Conservation (phyloP, 1,140 invertebrate genomes). For the Bradysia coprophila region DNA sequence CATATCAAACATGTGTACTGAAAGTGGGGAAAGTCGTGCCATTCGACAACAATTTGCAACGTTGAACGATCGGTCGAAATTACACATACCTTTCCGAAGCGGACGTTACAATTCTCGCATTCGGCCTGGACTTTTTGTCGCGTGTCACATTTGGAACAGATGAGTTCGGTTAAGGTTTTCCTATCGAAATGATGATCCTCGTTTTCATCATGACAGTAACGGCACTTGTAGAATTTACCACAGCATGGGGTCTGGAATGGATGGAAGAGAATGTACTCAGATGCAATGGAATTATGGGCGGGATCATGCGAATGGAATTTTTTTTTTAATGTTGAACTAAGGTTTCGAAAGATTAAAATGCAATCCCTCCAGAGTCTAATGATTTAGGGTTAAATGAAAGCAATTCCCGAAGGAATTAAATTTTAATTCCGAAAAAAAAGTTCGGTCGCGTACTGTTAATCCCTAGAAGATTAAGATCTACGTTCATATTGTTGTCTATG, state of each 20-base stretch:
- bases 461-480: too few relatives aligned
- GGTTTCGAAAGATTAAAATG: too few relatives aligned
- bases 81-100: conserved; percentile 44
- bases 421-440: too few relatives aligned
- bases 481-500: too few relatives aligned
- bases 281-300: not conserved
- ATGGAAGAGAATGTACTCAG: conserved; percentile 4
- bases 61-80: not conserved
- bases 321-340: too few relatives aligned
- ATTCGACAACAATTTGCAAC: too few relatives aligned
- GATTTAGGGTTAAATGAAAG: too few relatives aligned
- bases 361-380: too few relatives aligned
- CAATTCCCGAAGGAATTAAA: too few relatives aligned
- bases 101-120: conserved; percentile 51
- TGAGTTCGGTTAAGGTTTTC: conserved; percentile 59
- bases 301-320: too few relatives aligned
- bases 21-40: conserved; percentile 10
- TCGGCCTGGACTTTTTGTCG: conserved; percentile 58
- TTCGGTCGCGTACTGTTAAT: too few relatives aligned
- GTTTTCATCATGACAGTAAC: conserved; percentile 76
- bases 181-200: conserved; percentile 66
- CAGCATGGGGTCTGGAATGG: conserved; percentile 67
- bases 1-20: conserved; percentile 74
- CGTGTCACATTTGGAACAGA: conserved; percentile 63
- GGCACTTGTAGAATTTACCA: conserved; percentile 68